Evolutionary conservation across 2,888 invertebrate genomes (phyloP).

Genomic region (Nasonovia ribisnigri): DNA sequence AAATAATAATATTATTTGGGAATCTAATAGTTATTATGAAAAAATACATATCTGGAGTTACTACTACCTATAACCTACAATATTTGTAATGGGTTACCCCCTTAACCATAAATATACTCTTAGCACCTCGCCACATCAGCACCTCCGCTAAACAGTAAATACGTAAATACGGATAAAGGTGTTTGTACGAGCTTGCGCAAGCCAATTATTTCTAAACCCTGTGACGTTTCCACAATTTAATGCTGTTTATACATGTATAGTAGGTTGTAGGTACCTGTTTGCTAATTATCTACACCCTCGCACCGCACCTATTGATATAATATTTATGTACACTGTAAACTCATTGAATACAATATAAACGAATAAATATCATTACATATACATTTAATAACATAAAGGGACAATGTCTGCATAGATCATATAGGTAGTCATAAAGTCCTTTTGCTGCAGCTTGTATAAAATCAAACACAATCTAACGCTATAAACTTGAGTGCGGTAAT

Average conservation of each 20-base stretch:
- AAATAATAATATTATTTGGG: background rate
- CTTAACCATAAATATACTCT: background rate
- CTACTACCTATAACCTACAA: background rate
- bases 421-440: background rate
- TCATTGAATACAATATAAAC: background rate
- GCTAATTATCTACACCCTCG: background rate
- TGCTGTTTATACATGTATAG: background rate
- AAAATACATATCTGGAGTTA: background rate
- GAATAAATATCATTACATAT: background rate
- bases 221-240: background rate
- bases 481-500: background rate
- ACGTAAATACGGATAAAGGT: background rate
- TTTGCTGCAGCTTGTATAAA: background rate
- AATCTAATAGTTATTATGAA: background rate
- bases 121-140: background rate
- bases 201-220: background rate
- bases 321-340: background rate
- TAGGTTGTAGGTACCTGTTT: background rate
- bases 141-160: background rate
- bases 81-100: no score
- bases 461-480: background rate
- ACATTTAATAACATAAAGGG: background rate
- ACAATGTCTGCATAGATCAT: background rate
- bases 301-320: background rate
- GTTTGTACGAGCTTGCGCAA: background rate